phyloP scores from a whole-genome alignment of 2,888 invertebrate genomes.

The Andrena hattorfiana region DNA sequence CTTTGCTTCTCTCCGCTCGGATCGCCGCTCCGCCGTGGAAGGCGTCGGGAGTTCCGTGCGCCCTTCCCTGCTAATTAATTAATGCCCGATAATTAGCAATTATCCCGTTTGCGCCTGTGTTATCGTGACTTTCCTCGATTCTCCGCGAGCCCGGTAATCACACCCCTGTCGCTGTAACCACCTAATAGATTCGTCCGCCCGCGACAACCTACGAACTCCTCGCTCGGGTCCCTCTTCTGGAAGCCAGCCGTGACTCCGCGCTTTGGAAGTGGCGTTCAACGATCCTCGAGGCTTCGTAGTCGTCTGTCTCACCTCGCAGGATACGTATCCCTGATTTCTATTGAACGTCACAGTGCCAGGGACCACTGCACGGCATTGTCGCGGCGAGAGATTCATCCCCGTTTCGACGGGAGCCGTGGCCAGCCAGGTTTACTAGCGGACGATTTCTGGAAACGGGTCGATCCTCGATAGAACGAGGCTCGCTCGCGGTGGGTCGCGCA shows the following conservation, averaged over 20 bases:
- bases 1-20: slow-evolving; percentile 15
- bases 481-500: background rate
- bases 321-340: too few species aligned
- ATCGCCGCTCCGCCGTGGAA: background rate
- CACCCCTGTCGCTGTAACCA: slow-evolving; percentile 14
- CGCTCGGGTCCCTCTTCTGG: background rate
- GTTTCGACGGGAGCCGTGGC: too few species aligned
- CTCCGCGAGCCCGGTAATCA: slow-evolving; percentile 53
- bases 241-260: background rate
- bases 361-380: too few species aligned
- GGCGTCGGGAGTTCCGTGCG: slow-evolving; percentile 34
- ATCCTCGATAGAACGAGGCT: background rate
- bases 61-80: slow-evolving; percentile 65
- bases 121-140: slow-evolving; percentile 64
- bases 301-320: too few species aligned
- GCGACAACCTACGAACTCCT: background rate
- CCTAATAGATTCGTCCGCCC: slow-evolving; percentile 43
- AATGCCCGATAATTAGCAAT: slow-evolving; percentile 70
- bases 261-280: background rate
- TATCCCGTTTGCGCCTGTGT: slow-evolving; percentile 57
- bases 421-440: too few species aligned
- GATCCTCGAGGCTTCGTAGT: too few species aligned
- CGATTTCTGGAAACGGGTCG: background rate
- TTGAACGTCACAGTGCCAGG: too few species aligned
- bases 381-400: too few species aligned